Conservation (phyloP, 2,113 vertebrate genomes). For the Lepus americanus region DNA sequence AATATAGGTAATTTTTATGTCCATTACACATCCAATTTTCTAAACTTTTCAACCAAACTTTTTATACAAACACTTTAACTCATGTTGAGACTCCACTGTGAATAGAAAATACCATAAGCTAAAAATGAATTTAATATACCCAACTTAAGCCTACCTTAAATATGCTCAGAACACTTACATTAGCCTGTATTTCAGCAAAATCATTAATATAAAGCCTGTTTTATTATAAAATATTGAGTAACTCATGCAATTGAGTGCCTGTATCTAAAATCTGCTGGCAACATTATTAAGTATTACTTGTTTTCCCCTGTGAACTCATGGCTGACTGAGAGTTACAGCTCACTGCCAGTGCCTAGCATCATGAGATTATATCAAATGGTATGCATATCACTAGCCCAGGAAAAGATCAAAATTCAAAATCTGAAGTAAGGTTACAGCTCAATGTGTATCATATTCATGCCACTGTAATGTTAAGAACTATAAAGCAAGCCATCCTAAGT, state of each 20-base stretch:
- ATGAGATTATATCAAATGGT: background rate
- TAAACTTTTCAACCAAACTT: background rate
- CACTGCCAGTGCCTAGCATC: background rate
- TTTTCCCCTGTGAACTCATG: no score
- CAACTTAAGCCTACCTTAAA: background rate
- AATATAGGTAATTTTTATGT: background rate
- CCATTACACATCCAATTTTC: background rate
- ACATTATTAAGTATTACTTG: background rate
- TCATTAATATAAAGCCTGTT: background rate
- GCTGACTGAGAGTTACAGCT: background rate
- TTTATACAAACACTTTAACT: background rate
- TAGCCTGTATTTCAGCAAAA: background rate
- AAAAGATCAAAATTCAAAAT: background rate
- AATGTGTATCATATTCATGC: background rate
- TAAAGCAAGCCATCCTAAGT: background rate
- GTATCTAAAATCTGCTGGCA: background rate
- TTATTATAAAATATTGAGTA: background rate
- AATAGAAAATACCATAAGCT: background rate
- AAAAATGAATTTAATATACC: background rate
- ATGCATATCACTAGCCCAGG: background rate
- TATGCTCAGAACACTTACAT: background rate
- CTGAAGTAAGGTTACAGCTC: background rate
- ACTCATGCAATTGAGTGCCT: background rate
- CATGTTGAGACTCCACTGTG: background rate
- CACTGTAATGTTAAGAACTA: background rate